Conservation (phyloP, 2,797 vertebrate genomes). For the Acrossocheilus fasciatus region DNA sequence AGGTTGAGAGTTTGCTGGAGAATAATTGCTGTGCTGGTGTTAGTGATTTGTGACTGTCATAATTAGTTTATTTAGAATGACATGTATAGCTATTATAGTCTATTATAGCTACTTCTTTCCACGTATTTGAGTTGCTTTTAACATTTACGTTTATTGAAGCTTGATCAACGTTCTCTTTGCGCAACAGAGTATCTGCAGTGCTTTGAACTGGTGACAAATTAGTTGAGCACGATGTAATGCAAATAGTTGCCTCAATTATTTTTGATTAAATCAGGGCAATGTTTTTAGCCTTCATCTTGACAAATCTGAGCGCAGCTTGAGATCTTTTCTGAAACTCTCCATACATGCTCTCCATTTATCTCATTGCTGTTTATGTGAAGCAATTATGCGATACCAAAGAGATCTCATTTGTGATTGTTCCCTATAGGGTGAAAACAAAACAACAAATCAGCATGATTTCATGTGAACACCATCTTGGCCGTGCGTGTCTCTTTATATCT, state of each 20-base stretch:
- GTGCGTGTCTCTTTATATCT: not conserved
- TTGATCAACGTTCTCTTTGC: not conserved
- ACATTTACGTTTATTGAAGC: not conserved
- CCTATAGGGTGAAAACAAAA: conserved; percentile 17
- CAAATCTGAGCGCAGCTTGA: not conserved
- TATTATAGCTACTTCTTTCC: not conserved
- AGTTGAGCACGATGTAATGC: not conserved
- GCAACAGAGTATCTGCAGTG: not conserved
- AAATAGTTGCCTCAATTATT: not conserved
- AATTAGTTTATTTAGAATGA: not conserved
- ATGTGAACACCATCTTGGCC: not conserved
- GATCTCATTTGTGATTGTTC: not conserved
- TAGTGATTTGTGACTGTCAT: not conserved
- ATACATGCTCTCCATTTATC: not conserved
- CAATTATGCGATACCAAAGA: not conserved
- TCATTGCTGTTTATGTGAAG: no score
- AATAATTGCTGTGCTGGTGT: not conserved
- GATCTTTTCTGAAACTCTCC: not conserved
- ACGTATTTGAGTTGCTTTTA: not conserved
- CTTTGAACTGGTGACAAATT: not conserved
- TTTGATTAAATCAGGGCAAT: not conserved
- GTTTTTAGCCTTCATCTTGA: not conserved
- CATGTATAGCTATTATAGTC: not conserved
- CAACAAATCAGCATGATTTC: conserved; percentile 25
- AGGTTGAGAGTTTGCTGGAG: not conserved